These are phyloP conservation scores for Pycnomerus fuliginosus DNA, from an alignment of 2,888 invertebrate genomes.

Conservation along the genomic window DNA sequence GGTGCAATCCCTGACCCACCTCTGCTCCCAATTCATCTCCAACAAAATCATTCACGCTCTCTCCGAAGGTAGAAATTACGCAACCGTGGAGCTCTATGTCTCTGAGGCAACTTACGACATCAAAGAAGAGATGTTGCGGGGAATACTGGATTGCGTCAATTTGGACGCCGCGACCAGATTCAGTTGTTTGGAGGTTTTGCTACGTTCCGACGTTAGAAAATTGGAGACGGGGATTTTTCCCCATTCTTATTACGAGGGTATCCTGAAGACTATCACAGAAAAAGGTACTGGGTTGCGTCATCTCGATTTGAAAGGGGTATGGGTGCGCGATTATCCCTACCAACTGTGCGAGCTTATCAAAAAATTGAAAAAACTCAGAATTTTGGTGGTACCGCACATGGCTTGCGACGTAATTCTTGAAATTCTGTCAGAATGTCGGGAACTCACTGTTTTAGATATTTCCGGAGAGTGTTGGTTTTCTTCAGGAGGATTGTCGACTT, in stretches of 20 bases:
- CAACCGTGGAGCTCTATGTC: slow-evolving; percentile 52
- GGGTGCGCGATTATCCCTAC: slow-evolving; percentile 68
- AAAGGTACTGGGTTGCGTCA: slow-evolving; percentile 64
- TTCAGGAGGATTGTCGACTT: slow-evolving; percentile 61
- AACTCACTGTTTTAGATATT: slow-evolving; percentile 63
- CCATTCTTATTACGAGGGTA: slow-evolving; percentile 68
- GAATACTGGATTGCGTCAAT: slow-evolving; percentile 65
- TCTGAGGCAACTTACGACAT: slow-evolving; percentile 63
- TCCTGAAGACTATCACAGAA: slow-evolving; percentile 63
- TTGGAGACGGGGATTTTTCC: slow-evolving; percentile 70
- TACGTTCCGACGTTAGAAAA: slow-evolving; percentile 65
- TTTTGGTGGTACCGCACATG: slow-evolving; percentile 67
- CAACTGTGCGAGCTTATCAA: slow-evolving; percentile 63
- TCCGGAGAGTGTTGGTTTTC: slow-evolving; percentile 72
- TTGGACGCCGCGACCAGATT: slow-evolving; percentile 68
- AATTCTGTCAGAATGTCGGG: slow-evolving; percentile 58
- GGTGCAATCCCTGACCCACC: slow-evolving; percentile 61
- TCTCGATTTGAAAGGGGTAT: slow-evolving; percentile 70
- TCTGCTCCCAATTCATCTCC: slow-evolving; percentile 62
- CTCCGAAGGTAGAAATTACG: slow-evolving; percentile 55
- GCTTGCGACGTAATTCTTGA: slow-evolving; percentile 68
- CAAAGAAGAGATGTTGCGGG: slow-evolving; percentile 66
- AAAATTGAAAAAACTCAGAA: slow-evolving; percentile 61
- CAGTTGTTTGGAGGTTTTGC: slow-evolving; percentile 63
- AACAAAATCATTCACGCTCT: slow-evolving; percentile 64